Percentiles rank a stretch among this genome's conserved stretches.
Conservation (phyloP, 2,113 vertebrate species). For the Conger conger region DNA sequence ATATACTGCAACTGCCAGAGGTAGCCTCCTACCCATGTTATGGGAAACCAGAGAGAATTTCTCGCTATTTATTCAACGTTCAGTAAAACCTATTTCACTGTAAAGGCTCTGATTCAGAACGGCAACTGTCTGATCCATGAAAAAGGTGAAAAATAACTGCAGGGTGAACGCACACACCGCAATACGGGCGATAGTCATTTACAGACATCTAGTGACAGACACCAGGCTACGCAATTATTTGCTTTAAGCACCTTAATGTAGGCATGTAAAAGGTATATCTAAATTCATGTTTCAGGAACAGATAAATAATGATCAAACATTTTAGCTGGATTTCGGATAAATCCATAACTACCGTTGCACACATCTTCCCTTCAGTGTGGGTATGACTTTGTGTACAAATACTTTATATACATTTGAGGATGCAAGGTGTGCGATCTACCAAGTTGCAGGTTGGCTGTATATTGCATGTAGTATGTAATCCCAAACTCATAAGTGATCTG, state of each 20-base stretch:
- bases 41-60: too few relatives aligned
- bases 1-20: too few relatives aligned
- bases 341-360: neutral
- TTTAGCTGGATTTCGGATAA: neutral
- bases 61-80: too few relatives aligned
- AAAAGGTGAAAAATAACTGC: neutral
- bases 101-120: neutral
- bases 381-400: neutral
- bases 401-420: too few relatives aligned
- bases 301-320: neutral
- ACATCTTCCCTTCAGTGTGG: neutral
- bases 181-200: neutral
- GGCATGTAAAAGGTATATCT: too few relatives aligned
- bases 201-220: neutral
- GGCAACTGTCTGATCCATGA: neutral
- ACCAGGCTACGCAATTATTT: too few relatives aligned
- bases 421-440: too few relatives aligned
- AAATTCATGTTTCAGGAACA: neutral
- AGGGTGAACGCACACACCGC: neutral
- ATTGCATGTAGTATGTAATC: too few relatives aligned
- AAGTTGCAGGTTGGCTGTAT: too few relatives aligned
- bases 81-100: too few relatives aligned
- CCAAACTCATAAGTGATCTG: too few relatives aligned
- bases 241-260: neutral
- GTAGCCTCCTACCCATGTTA: too few relatives aligned